These are phyloP conservation scores for Arctopsyche grandis DNA, from an alignment of 1,140 invertebrate species.

Conservation along the genomic window DNA sequence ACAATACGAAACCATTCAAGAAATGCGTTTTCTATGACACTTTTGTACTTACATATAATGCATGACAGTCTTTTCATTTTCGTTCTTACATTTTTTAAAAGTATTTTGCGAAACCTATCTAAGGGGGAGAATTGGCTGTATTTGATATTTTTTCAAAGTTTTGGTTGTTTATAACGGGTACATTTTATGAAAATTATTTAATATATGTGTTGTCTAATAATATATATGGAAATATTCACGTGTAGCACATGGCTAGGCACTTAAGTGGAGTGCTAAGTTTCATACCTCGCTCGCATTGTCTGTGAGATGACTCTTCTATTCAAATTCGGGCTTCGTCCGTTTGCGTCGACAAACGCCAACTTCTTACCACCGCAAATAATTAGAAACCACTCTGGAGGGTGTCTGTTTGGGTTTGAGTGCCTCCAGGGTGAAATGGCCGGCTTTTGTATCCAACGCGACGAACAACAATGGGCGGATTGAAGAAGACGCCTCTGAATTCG, in stretches of 20 bases:
- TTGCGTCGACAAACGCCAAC: slow-evolving; percentile 44
- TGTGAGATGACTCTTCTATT: slow-evolving; percentile 53
- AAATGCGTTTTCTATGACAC: too few relatives aligned
- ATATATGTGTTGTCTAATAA: background rate
- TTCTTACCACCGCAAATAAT: slow-evolving; percentile 39
- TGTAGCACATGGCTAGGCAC: slow-evolving; percentile 36
- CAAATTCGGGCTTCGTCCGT: slow-evolving; percentile 49
- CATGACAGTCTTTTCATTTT: too few relatives aligned
- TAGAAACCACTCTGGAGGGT: slow-evolving; percentile 22
- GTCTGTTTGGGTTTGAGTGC: slow-evolving; percentile 5
- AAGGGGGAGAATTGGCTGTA: too few relatives aligned
- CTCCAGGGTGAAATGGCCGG: slow-evolving; percentile 25
- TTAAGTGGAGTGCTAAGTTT: slow-evolving; percentile 54
- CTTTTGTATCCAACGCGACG: slow-evolving; percentile 25
- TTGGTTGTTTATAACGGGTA: too few relatives aligned
- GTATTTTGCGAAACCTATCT: too few relatives aligned
- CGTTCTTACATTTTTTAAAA: too few relatives aligned
- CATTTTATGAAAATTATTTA: background rate
- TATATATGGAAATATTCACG: background rate
- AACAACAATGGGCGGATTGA: slow-evolving; percentile 1
- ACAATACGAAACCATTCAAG: too few relatives aligned
- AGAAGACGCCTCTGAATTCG: background rate
- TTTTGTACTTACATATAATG: too few relatives aligned
- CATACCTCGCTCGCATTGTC: slow-evolving; percentile 49
- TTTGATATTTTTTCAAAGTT: too few relatives aligned